Base-by-base conservation (phyloP, 1,140 invertebrate genomes). In the Uloborus diversus region DNA sequence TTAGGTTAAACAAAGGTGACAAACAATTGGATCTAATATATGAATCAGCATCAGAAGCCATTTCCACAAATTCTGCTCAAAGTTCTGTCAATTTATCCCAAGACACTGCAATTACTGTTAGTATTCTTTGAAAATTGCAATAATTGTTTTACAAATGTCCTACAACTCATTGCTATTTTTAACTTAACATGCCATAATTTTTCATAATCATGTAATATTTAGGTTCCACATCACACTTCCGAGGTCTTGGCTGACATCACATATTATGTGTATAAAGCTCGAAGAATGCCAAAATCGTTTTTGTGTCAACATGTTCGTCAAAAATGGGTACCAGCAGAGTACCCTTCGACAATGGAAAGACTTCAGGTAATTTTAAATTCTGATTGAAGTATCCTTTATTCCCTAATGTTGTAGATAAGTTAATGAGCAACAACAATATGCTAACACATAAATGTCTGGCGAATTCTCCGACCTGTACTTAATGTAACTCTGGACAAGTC, bases 221-320 rank as follows among this genome's bases (percentile, higher is more conserved):
- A 91, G 88, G 89, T 92, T 51, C 94, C 96, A 1, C 96, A 99
- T 88, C 97, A 99, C 86, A 93, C 99, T 2, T 94, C 97, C 0
- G 97, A 99, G 86, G 92, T 98, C 37, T 88, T 99, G 17, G 96
- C 96, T 1, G 96, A 99, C 86, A 98, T 99, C 62, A 98, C 97
- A 0, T 99, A 96, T 85, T 99, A 97, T 86, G 96, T 98, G 1
- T 99, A 99, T 86, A 92, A 96, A 88, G 95, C 96, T 2, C 89
- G 97, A 71, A 89, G 89, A 87, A 95, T 93, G 59, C 91, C 92
- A 64, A 94, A 93, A 76, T 80, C 78, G 42, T 90, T 97, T 27
- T 88, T 99, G 1, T 98, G 96, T 85, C 93, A 94, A 85, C 92
- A 98, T 86, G 97, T 99, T 0, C 88, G 96, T 80, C 91, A 93